Base-by-base conservation (phyloP, 2,113 vertebrate species). In the Mesoclemmys tuberculata region DNA sequence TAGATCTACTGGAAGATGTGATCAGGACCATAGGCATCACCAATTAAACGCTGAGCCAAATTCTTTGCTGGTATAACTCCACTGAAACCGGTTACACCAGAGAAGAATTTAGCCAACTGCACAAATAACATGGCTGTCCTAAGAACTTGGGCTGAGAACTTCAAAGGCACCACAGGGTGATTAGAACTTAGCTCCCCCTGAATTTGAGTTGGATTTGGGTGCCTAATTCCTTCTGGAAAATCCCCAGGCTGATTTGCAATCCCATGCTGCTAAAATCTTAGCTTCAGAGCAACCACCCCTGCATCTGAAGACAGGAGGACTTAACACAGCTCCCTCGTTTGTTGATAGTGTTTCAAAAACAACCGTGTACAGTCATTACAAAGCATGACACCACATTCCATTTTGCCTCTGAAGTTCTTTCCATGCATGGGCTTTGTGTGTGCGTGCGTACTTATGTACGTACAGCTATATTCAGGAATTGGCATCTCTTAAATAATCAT, bases 341-440 rank as follows among this genome's bases (percentile, higher is more conserved):
- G 49, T 75, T 78, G 51, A 90, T 90, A 38, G 41, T 38, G 93
- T 77, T 93, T 91, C 78, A 74, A 90, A 85, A 90, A 27, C 2
- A 85, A 56, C 80, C 41, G 12, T 5, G 11, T 80, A 80, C 88
- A 93, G 74, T 19, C 78, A 44, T 92, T 38, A 71, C n/a, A 38
- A n/a, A 89, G 90, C 74, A 31, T 1, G 9, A 77, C 5, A 16
- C 74, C 44, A 77, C 38, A 87, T 82, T 88, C 85, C 55, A 56
- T 71, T 93, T 71, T 84, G 80, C 86, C 87, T 93, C 22, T 1
- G n/a, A 44, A 78, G 44, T 29, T 52, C 79, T 87, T 55, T 64
- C 55, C 19, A 6, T 1, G 22, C 26, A 12, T 0, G 14, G 82
- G 87, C 94, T 55, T 24, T 54, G 35, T 77, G 83, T 13, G 82